These are phyloP conservation scores for Fopius arisanus DNA, from an alignment of 1,140 invertebrate species.

Conservation along the genomic window DNA sequence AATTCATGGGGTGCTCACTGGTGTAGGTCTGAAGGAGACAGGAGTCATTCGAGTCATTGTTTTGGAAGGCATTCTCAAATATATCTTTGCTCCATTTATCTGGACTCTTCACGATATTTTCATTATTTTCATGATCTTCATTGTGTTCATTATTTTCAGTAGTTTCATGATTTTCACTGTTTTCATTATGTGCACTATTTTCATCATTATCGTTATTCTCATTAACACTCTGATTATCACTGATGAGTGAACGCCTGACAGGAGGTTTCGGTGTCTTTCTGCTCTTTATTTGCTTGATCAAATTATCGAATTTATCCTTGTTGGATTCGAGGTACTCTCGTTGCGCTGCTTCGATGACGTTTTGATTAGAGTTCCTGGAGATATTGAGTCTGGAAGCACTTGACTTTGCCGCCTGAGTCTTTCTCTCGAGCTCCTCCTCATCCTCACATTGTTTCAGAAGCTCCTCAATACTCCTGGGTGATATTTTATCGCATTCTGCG, in stretches of 20 bases:
- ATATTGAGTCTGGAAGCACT: slow-evolving; percentile 42
- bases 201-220: slow-evolving; percentile 8
- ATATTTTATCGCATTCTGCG: slow-evolving; percentile 63
- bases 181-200: too few species aligned
- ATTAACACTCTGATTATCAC: background rate
- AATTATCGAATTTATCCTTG: slow-evolving; percentile 51
- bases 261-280: slow-evolving; percentile 30
- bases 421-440: slow-evolving; percentile 60
- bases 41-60: slow-evolving; percentile 47
- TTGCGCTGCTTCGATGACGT: slow-evolving; percentile 58
- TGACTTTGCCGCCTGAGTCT: slow-evolving; percentile 34
- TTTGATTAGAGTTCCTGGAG: slow-evolving; percentile 53
- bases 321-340: slow-evolving; percentile 59
- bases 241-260: slow-evolving; percentile 17
- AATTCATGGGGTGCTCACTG: slow-evolving; percentile 38
- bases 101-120: too few species aligned
- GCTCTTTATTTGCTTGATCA: slow-evolving; percentile 53
- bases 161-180: too few species aligned
- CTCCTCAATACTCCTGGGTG: slow-evolving; percentile 59
- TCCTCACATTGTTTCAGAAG: slow-evolving; percentile 61
- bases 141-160: too few species aligned
- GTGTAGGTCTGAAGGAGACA: slow-evolving; percentile 49
- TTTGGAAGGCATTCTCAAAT: slow-evolving; percentile 28
- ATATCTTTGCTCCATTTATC: too few species aligned
- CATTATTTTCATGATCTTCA: too few species aligned